Percentiles rank a stretch among this genome's conserved stretches.
Evolutionary conservation across 2,113 vertebrate species (phyloP).

Genomic region (Gasterosteus aculeatus): DNA sequence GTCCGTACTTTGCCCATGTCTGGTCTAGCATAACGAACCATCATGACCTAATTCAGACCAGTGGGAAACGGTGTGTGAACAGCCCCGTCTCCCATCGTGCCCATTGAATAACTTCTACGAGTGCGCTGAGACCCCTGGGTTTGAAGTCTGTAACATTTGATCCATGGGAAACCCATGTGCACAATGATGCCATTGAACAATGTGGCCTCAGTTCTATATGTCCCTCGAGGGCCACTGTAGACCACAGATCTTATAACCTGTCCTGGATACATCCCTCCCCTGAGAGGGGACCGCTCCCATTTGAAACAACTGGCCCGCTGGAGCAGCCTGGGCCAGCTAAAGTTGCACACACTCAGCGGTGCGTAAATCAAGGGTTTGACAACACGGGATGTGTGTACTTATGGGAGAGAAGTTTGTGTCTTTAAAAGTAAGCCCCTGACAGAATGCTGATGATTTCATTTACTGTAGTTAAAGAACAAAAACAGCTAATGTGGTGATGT

Average conservation of each 20-base stretch:
- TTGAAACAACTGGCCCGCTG: constrained; percentile 43
- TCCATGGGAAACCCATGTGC: constrained; percentile 79
- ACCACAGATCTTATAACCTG: constrained; percentile 74
- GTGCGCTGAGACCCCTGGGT: constrained; percentile 71
- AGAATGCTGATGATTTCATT: constrained; percentile 11
- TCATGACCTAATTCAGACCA: constrained; percentile 58
- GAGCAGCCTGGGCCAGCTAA: constrained; percentile 31
- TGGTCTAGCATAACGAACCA: constrained; percentile 8
- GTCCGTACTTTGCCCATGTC: too few relatives aligned
- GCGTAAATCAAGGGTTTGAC: constrained; percentile 23
- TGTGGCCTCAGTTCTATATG: constrained; percentile 68
- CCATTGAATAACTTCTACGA: constrained; percentile 65
- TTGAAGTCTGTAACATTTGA: constrained; percentile 74
- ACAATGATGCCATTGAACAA: constrained; percentile 75
- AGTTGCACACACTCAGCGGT: constrained; percentile 47
- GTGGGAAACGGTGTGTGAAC: constrained; percentile 62
- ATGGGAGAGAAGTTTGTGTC: constrained; percentile 4
- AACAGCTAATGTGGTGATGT: background rate
- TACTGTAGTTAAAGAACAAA: background rate
- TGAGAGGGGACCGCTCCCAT: constrained; percentile 67
- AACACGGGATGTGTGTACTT: constrained; percentile 6
- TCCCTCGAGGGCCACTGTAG: constrained; percentile 73
- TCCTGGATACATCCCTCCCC: constrained; percentile 73
- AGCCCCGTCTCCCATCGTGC: constrained; percentile 63
- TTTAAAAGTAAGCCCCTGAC: constrained; percentile 6